Conservation (phyloP, 2,113 vertebrate species). For the Nicator chloris region DNA sequence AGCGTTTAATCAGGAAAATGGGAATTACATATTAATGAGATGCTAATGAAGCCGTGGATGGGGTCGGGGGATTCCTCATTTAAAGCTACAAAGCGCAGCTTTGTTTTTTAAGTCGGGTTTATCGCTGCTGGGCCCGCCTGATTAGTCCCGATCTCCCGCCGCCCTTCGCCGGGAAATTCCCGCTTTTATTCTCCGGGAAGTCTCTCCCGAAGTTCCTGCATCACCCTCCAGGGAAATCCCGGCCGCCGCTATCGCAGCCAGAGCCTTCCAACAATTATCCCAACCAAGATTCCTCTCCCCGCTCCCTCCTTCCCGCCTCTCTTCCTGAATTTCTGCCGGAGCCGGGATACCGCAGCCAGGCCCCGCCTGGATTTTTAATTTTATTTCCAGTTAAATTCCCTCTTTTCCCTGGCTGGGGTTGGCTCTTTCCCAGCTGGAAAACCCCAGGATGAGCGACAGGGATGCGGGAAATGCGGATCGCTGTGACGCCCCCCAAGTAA, state of each 20-base stretch:
- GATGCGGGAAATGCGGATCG: background rate
- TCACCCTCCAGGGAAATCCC: background rate
- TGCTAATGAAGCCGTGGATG: background rate
- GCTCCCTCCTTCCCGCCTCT: background rate
- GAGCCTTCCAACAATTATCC: constrained; percentile 9
- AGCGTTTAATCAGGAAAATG: background rate
- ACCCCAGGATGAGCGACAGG: accelerated
- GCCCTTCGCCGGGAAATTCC: background rate
- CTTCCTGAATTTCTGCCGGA: background rate
- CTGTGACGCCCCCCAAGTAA: accelerated
- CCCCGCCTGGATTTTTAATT: background rate
- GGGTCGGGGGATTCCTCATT: background rate
- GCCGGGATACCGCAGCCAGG: background rate
- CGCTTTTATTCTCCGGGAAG: background rate
- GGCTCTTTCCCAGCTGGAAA: background rate
- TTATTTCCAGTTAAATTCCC: background rate
- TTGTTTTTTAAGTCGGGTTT: background rate
- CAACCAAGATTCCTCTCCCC: background rate
- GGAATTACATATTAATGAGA: constrained; percentile 4
- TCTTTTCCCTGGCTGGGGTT: background rate
- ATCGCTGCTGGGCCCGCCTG: background rate
- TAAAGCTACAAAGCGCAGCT: background rate
- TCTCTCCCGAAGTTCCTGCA: background rate
- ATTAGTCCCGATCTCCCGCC: background rate
- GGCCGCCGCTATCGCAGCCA: background rate